A percentile compares a stretch with the other conserved stretches of the same genome.
phyloP scores from a whole-genome alignment of 2,888 invertebrate species.

The Rambutsinella grinnellia region DNA sequence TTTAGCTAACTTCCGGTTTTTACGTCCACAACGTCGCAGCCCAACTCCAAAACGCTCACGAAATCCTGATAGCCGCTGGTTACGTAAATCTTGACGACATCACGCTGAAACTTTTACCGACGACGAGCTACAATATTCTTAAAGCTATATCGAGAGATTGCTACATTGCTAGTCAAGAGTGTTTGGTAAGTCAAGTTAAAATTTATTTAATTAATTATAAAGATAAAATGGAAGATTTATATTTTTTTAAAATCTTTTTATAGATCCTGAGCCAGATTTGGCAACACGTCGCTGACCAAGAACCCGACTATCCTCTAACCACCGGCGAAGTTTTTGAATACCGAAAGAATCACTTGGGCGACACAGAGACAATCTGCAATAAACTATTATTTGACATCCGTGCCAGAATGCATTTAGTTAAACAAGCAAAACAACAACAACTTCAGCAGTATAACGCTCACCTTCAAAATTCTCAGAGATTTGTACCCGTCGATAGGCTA shows the following conservation, averaged over 20 bases:
- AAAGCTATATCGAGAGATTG: conserved; percentile 86
- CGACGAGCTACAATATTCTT: conserved; percentile 77
- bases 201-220: neutral
- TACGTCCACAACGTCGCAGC: conserved; percentile 89
- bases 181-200: conserved; percentile 75
- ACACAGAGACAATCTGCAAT: conserved; percentile 70
- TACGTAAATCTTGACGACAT: conserved; percentile 73
- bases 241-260: conserved; percentile 61
- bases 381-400: conserved; percentile 65
- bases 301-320: conserved; percentile 69
- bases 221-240: neutral
- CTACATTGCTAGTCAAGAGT: conserved; percentile 88
- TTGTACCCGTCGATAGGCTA: conserved; percentile 52
- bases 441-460: neutral
- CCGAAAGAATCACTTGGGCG: conserved; percentile 73
- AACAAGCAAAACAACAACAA: conserved; percentile 55
- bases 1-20: conserved; percentile 86
- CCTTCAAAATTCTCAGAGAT: conserved; percentile 19
- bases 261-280: conserved; percentile 84
- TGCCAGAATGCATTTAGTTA: conserved; percentile 61
- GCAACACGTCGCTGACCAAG: conserved; percentile 76
- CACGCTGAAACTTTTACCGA: conserved; percentile 49
- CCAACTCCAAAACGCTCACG: conserved; percentile 82
- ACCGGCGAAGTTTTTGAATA: conserved; percentile 81
- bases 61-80: conserved; percentile 85